Evolutionary conservation across 2,113 vertebrate species (phyloP).

Genomic region (Tupaia chinensis): DNA sequence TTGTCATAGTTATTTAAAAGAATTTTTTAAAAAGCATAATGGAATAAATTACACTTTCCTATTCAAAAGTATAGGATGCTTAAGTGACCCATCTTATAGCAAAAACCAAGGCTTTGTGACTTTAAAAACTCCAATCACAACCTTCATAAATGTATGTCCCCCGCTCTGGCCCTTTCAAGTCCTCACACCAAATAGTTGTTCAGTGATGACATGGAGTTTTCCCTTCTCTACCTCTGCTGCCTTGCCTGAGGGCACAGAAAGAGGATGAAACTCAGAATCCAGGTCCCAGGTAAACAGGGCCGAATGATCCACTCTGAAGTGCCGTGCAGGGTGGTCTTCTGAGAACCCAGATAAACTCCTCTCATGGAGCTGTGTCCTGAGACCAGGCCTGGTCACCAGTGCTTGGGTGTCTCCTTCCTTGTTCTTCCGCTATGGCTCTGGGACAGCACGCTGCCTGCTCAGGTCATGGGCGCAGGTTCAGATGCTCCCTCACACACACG

Average conservation of each 20-base stretch:
- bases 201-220: not conserved
- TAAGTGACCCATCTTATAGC: not conserved
- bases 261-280: not conserved
- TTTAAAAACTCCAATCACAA: not conserved
- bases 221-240: not conserved
- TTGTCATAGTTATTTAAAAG: not conserved
- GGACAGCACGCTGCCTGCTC: rapidly evolving
- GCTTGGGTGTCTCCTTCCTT: not conserved
- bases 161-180: not conserved
- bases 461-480: not conserved
- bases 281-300: not conserved
- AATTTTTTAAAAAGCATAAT: not conserved
- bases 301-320: not conserved
- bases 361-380: no score
- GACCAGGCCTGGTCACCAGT: not conserved
- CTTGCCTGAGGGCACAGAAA: not conserved
- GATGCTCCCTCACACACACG: rapidly evolving
- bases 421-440: rapidly evolving
- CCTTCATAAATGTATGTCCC: not conserved
- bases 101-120: not conserved
- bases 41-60: not conserved
- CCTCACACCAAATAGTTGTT: not conserved
- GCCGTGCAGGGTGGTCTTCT: not conserved
- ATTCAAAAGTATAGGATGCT: not conserved
- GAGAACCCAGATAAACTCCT: not conserved